A percentile compares a stretch with the other conserved stretches of the same genome.
Conservation (phyloP, 2,797 vertebrate genomes). For the Galaxias olidus region DNA sequence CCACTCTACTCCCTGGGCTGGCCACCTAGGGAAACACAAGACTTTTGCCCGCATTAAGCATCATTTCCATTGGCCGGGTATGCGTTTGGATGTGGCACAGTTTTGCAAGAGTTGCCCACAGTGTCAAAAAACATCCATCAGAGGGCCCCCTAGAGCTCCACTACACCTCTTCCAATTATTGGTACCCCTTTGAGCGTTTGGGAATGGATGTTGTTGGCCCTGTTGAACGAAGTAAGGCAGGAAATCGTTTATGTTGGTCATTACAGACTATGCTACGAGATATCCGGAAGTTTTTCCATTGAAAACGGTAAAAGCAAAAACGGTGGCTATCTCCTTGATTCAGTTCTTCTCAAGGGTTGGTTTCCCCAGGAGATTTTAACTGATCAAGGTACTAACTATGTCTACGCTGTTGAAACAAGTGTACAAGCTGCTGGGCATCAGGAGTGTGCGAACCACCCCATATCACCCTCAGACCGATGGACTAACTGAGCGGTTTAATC, state of each 20-base stretch:
- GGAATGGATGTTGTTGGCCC: slow-evolving; percentile 24
- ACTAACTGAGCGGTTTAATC: no score
- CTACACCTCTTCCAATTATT: slow-evolving; percentile 3
- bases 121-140: no score
- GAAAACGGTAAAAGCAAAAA: slow-evolving; percentile 1
- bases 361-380: no score
- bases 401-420: no score
- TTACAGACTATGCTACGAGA: slow-evolving; percentile 11
- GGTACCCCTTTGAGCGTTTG: no score
- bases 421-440: no score
- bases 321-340: background rate
- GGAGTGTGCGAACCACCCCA: no score
- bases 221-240: slow-evolving; percentile 3
- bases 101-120: slow-evolving; percentile 24
- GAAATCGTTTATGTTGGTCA: slow-evolving; percentile 9
- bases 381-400: no score
- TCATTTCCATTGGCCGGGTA: slow-evolving; percentile 19
- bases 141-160: background rate
- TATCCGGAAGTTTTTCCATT: slow-evolving; percentile 10
- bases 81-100: background rate
- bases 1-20: slow-evolving; percentile 27
- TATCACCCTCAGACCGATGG: no score
- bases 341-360: slow-evolving; percentile 22
- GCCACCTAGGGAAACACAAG: slow-evolving; percentile 27
- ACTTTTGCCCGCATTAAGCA: slow-evolving; percentile 4